Conservation (phyloP, 2,113 vertebrate species). For the Ciconia boyciana region DNA sequence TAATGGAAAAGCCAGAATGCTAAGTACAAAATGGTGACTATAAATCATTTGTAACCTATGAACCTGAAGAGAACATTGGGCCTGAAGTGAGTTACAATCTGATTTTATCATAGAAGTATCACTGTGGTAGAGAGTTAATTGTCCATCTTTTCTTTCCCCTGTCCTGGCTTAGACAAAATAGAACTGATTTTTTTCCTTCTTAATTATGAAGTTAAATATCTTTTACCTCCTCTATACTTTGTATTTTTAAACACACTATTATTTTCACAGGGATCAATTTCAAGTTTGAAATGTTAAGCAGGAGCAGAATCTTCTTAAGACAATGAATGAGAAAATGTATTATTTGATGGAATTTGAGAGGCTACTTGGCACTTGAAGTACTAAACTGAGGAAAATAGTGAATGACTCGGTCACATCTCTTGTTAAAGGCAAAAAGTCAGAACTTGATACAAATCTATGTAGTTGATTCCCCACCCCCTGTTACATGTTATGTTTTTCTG, state of each 20-base stretch:
- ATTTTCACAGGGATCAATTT: background rate
- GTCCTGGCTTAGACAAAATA: background rate
- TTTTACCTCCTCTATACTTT: background rate
- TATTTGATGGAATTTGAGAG: background rate
- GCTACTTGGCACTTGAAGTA: background rate
- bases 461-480: background rate
- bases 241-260: background rate
- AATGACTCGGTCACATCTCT: background rate
- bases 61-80: background rate
- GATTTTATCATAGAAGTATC: background rate
- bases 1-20: background rate
- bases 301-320: background rate
- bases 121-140: background rate
- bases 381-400: background rate
- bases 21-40: background rate
- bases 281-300: background rate
- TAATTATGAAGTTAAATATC: background rate
- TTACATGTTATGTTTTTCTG: background rate
- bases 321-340: background rate
- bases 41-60: slow-evolving; percentile 45
- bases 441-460: background rate
- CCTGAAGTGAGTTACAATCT: background rate
- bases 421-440: background rate
- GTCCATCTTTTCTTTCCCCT: slow-evolving; percentile 12
- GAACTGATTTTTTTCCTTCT: background rate